A percentile compares a stretch with the other conserved stretches of the same genome.
These are phyloP conservation scores for Cinclus cinclus DNA, from an alignment of 2,113 vertebrate genomes.

Conservation along the genomic window DNA sequence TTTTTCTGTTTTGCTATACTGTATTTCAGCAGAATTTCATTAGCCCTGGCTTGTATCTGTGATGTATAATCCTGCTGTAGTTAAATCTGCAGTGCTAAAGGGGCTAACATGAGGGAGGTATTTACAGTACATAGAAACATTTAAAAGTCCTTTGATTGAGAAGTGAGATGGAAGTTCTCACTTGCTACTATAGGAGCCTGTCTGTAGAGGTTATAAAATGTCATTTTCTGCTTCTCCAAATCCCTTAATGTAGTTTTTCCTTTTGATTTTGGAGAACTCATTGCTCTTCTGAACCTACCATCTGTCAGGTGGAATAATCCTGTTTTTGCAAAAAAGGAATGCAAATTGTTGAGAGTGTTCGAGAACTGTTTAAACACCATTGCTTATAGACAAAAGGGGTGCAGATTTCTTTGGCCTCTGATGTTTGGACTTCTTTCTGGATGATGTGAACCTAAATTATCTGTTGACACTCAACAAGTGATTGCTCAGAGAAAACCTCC, in stretches of 20 bases:
- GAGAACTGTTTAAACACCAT: background rate
- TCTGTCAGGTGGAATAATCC: background rate
- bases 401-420: background rate
- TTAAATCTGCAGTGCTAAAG: background rate
- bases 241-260: background rate
- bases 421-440: background rate
- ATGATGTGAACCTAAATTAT: background rate
- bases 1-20: background rate
- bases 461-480: background rate
- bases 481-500: background rate
- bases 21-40: background rate
- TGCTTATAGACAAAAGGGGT: background rate
- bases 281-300: background rate
- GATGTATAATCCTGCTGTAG: background rate
- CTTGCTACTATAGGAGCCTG: background rate
- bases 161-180: background rate
- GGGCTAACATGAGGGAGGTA: background rate
- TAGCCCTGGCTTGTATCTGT: background rate
- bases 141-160: background rate
- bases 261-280: background rate
- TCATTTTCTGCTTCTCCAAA: background rate
- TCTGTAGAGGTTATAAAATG: background rate
- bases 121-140: background rate
- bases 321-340: conserved; percentile 5
- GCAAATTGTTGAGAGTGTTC: background rate